phyloP scores from a whole-genome alignment of 2,113 vertebrate genomes.

The Hyperoodon ampullatus region DNA sequence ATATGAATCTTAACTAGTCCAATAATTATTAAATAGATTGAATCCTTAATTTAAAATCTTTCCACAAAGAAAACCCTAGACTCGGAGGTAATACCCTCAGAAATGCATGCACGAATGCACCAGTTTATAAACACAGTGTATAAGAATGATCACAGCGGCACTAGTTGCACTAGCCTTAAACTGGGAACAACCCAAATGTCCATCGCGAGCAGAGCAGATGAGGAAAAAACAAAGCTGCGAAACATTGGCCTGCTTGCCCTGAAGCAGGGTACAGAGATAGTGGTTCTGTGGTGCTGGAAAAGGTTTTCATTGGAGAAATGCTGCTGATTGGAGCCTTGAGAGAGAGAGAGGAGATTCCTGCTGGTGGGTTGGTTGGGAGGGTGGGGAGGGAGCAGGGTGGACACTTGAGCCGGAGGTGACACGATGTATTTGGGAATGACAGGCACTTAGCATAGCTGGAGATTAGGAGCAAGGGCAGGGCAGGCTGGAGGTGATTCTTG shows the following conservation, averaged over 20 bases:
- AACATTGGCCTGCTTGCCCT: not conserved
- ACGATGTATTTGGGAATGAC: not conserved
- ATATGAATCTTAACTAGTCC: not conserved
- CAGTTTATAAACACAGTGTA: not conserved
- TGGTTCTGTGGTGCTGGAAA: not conserved
- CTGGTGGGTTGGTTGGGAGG: not conserved
- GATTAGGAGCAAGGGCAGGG: not conserved
- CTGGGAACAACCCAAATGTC: not conserved
- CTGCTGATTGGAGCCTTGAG: not conserved
- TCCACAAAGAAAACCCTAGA: not conserved
- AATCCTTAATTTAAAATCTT: not conserved
- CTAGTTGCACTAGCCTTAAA: not conserved
- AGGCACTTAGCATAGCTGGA: not conserved
- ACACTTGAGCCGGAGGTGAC: not conserved
- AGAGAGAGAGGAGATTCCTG: not conserved
- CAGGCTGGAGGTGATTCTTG: not conserved
- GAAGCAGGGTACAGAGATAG: not conserved
- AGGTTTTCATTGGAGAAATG: not conserved
- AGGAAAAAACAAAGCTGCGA: not conserved
- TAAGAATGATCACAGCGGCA: not conserved
- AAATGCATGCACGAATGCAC: fast-evolving
- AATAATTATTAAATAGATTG: not conserved
- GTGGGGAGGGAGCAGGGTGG: not conserved
- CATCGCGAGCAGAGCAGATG: not conserved
- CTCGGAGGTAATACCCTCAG: not conserved